phyloP scores from a whole-genome alignment of 2,113 vertebrate genomes.

The Heterotis niloticus region DNA sequence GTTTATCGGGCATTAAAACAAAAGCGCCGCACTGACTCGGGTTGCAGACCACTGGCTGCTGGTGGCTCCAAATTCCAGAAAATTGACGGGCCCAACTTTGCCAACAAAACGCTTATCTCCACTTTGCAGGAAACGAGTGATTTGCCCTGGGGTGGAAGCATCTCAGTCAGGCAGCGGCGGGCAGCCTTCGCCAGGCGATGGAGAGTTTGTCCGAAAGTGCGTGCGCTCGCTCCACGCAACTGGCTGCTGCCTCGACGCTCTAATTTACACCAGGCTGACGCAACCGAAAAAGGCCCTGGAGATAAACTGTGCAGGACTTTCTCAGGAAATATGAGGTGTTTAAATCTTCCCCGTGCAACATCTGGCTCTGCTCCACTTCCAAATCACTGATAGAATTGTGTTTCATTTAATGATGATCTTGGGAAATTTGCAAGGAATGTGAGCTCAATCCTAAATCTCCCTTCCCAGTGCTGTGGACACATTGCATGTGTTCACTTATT shows the following conservation, averaged over 20 bases:
- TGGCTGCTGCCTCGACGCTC: background rate
- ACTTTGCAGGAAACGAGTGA: background rate
- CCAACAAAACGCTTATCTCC: background rate
- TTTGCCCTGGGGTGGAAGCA: conserved; percentile 7
- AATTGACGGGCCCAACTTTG: too few relatives aligned
- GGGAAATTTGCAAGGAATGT: conserved; percentile 16
- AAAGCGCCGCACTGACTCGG: too few relatives aligned
- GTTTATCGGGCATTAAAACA: too few relatives aligned
- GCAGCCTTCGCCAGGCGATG: background rate
- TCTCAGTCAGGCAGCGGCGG: conserved; percentile 3
- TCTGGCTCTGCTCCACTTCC: conserved; percentile 17
- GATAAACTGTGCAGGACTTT: conserved; percentile 11
- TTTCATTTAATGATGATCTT: conserved; percentile 12
- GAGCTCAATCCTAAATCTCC: conserved; percentile 1
- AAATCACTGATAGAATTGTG: conserved; percentile 5
- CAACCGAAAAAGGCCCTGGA: background rate
- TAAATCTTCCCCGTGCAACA: conserved; percentile 13
- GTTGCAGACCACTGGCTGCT: too few relatives aligned
- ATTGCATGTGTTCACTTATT: background rate
- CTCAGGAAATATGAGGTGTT: background rate
- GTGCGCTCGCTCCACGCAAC: background rate
- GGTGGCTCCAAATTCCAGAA: too few relatives aligned
- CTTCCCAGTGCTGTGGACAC: background rate
- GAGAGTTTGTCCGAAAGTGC: background rate
- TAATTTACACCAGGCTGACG: background rate